These are phyloP conservation scores for Malurus splendens DNA, from an alignment of 2,797 vertebrate genomes.

Conservation along the genomic window DNA sequence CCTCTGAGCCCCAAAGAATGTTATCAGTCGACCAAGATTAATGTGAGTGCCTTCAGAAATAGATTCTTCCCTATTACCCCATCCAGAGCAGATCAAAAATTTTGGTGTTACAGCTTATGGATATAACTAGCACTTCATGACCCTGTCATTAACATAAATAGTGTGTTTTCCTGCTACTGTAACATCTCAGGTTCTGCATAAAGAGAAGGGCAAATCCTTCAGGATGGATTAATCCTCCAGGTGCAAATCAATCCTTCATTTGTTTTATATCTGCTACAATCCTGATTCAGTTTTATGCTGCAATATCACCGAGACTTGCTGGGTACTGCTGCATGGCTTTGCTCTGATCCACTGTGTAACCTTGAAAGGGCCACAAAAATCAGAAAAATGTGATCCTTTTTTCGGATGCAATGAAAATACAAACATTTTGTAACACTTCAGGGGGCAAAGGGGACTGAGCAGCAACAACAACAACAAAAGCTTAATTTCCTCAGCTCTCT, in stretches of 20 bases:
- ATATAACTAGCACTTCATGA: not conserved
- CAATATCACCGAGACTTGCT: not conserved
- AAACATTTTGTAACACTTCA: not conserved
- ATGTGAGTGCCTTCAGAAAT: not conserved
- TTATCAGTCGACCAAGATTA: not conserved
- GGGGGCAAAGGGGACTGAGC: not conserved
- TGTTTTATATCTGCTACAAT: not conserved
- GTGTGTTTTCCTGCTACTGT: not conserved
- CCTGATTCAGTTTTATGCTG: not conserved
- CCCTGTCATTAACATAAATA: not conserved
- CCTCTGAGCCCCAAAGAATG: too few relatives aligned
- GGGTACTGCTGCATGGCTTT: not conserved
- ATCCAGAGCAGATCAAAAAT: not conserved
- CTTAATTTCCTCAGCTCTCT: not conserved
- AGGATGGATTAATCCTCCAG: not conserved
- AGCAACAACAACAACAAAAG: not conserved
- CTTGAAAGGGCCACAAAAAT: not conserved
- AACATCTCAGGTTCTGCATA: not conserved
- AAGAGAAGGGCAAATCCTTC: not conserved
- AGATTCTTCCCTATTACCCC: not conserved
- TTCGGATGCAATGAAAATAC: not conserved
- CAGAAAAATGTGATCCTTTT: not conserved
- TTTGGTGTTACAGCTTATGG: not conserved
- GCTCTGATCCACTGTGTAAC: not conserved
- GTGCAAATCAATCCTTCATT: not conserved